Conservation (phyloP, 23 tunicate species). For the Trididemnum miniatum region DNA sequence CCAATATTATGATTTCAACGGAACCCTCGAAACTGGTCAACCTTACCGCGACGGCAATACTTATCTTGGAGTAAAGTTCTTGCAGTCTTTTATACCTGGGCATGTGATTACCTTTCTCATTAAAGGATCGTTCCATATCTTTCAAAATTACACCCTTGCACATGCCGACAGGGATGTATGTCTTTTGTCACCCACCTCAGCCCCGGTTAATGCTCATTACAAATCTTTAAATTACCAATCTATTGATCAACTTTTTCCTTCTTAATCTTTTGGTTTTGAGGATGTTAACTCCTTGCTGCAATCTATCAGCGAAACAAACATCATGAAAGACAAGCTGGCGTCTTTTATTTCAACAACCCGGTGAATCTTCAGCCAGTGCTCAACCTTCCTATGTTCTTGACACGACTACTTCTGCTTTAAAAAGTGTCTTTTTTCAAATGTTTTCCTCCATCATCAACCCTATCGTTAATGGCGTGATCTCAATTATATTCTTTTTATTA, state of each 20-base stretch:
- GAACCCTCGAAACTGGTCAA: not conserved
- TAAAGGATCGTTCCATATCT: not conserved
- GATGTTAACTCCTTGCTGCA: constrained; percentile 2
- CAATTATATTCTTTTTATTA: too few species aligned
- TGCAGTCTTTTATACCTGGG: not conserved
- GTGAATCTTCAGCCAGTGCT: not conserved
- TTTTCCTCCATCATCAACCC: too few species aligned
- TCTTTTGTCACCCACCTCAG: not conserved
- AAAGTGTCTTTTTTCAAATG: not conserved
- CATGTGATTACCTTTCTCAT: not conserved
- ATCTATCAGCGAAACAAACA: not conserved
- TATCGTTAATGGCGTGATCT: too few species aligned
- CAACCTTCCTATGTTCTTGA: not conserved
- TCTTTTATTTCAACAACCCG: not conserved
- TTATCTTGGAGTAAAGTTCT: not conserved
- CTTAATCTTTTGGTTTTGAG: not conserved
- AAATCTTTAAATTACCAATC: not conserved
- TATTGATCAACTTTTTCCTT: not conserved
- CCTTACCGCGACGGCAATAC: not conserved
- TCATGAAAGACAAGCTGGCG: not conserved
- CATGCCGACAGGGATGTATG: not conserved
- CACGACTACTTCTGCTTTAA: not conserved
- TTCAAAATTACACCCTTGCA: not conserved
- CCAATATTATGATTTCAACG: not conserved
- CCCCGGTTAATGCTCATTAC: not conserved